Evolutionary conservation across 2,113 vertebrate species (phyloP).

Genomic region (Cebus imitator): DNA sequence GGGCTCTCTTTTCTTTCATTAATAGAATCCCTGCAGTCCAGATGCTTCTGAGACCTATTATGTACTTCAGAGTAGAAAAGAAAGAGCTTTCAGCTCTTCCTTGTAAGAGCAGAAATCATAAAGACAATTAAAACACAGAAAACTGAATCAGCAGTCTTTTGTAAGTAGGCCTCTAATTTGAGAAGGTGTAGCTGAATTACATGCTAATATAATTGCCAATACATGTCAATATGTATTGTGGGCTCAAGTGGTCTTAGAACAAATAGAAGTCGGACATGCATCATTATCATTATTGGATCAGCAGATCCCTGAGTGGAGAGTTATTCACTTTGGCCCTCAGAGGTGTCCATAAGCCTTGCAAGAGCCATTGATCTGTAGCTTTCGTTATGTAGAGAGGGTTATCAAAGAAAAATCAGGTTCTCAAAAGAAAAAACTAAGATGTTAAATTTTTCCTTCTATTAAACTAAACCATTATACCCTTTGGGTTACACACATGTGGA

Average conservation of each 20-base stretch:
- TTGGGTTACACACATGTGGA: background rate
- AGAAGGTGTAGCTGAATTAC: background rate
- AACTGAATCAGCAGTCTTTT: background rate
- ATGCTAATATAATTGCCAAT: background rate
- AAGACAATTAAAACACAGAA: background rate
- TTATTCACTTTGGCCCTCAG: background rate
- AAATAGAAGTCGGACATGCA: background rate
- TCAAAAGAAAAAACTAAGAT: background rate
- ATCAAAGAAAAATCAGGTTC: background rate
- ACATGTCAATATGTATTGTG: background rate
- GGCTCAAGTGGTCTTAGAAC: background rate
- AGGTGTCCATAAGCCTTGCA: background rate
- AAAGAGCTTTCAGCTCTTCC: background rate
- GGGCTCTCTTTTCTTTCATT: background rate
- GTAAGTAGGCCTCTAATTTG: background rate
- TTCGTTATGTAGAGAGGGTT: background rate
- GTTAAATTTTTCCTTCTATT: background rate
- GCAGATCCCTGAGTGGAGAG: background rate
- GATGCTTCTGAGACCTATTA: background rate
- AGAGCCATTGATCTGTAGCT: background rate
- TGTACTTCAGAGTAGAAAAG: background rate
- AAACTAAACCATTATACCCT: background rate
- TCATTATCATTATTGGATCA: background rate
- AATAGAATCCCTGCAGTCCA: background rate
- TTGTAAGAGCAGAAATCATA: background rate